Conservation (phyloP, 2,113 vertebrate genomes). For the Cygnus buccinator region DNA sequence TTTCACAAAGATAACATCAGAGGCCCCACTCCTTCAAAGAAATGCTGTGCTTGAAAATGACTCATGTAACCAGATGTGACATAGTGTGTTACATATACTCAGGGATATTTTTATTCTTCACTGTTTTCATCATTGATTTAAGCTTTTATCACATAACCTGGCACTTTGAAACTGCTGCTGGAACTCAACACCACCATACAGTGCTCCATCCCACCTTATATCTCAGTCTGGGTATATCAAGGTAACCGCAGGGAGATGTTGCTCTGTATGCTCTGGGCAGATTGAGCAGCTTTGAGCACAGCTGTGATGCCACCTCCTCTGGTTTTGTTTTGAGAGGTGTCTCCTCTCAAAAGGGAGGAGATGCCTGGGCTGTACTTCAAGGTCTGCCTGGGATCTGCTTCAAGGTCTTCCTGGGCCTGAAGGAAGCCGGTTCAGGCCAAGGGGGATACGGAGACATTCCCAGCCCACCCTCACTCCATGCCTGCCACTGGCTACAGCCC, state of each 20-base stretch:
- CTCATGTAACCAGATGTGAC: slow-evolving; percentile 6
- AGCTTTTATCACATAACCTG: not conserved
- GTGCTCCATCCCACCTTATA: not conserved
- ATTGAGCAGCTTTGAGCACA: not conserved
- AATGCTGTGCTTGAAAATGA: not conserved
- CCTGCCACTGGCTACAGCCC: not conserved
- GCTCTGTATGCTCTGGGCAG: not conserved
- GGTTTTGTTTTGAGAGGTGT: not conserved
- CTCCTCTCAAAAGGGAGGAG: not conserved
- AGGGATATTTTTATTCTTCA: not conserved
- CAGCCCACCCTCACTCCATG: rapidly evolving
- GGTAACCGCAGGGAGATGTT: not conserved
- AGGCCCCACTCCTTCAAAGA: not conserved
- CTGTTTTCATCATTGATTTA: not conserved
- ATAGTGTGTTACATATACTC: not conserved
- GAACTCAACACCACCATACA: rapidly evolving
- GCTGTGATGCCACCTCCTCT: rapidly evolving
- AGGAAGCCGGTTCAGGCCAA: not conserved
- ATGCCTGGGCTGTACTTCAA: not conserved
- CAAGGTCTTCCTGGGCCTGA: not conserved
- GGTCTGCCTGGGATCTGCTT: not conserved
- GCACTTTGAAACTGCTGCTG: not conserved
- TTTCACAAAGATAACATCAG: not conserved
- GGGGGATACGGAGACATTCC: not conserved
- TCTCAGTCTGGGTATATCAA: not conserved